Conservation (phyloP, 2,888 invertebrate species). For the Oscheius onirici region DNA sequence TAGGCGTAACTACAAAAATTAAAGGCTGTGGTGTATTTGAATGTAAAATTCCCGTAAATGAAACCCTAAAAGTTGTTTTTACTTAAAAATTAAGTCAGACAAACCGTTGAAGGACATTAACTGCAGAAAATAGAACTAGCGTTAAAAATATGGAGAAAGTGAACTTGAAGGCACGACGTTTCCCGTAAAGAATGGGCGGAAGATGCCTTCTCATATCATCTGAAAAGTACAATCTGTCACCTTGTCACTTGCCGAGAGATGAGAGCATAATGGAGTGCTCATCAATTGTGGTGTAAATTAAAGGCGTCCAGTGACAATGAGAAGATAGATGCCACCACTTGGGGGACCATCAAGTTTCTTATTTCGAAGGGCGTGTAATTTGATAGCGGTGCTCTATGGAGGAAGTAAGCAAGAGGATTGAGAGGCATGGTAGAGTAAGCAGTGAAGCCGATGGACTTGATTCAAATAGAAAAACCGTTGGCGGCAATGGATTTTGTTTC, state of each 20-base stretch:
- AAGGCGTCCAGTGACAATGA: constrained; percentile 3
- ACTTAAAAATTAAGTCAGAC: not conserved
- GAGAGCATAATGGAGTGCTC: too few species aligned
- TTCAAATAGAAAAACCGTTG: too few species aligned
- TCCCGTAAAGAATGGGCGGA: constrained; percentile 6
- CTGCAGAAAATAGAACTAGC: not conserved
- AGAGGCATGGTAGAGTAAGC: not conserved
- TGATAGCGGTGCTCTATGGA: not conserved
- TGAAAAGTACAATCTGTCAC: not conserved
- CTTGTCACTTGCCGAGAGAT: not conserved
- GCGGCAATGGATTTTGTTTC: too few species aligned
- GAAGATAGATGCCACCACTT: not conserved
- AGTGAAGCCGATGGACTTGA: not conserved
- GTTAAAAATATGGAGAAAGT: not conserved
- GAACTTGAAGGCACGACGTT: constrained; percentile 5
- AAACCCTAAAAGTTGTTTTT: too few species aligned
- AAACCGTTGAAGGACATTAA: constrained; percentile 12
- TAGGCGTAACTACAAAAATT: constrained; percentile 51
- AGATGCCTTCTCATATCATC: constrained; percentile 19
- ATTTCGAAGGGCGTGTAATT: not conserved
- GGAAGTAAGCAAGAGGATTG: not conserved
- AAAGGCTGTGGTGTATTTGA: constrained; percentile 7
- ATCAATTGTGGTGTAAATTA: constrained; percentile 6
- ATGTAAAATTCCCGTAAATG: not conserved
- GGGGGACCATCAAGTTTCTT: not conserved